These are phyloP conservation scores for Druon quercuslanigerum DNA, from an alignment of 1,140 invertebrate species.

Conservation along the genomic window DNA sequence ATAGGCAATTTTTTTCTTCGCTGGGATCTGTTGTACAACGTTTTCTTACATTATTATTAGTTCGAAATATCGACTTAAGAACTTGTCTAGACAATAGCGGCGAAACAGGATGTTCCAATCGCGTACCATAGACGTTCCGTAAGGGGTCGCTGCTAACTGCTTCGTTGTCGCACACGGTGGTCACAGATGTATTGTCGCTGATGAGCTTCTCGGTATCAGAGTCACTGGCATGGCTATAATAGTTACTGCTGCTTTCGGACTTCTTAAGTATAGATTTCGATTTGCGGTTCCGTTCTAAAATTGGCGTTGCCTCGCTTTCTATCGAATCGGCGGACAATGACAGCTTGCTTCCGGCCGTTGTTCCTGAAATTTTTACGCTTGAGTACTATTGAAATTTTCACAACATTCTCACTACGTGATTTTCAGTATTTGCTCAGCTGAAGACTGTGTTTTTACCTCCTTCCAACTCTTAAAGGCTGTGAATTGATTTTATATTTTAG, in stretches of 20 bases:
- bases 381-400: neutral
- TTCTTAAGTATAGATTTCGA: conserved; percentile 89
- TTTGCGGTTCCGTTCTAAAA: conserved; percentile 79
- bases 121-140: conserved; percentile 67
- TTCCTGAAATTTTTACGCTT: conserved; percentile 74
- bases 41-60: conserved; percentile 71
- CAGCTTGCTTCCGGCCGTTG: conserved; percentile 79
- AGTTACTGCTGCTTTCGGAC: conserved; percentile 78
- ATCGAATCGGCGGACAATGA: conserved; percentile 84
- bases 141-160: conserved; percentile 61
- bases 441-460: neutral
- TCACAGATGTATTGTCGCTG: conserved; percentile 78
- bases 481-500: neutral
- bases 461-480: neutral
- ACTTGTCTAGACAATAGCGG: conserved; percentile 67
- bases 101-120: conserved; percentile 59
- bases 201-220: conserved; percentile 88
- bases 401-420: conserved; percentile 3
- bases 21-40: conserved; percentile 50
- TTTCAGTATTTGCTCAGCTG: neutral
- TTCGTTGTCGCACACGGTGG: conserved; percentile 74
- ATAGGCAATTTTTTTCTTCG: conserved; percentile 50
- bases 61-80: conserved; percentile 70
- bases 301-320: conserved; percentile 79
- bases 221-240: conserved; percentile 74